These are phyloP conservation scores for Stigmatopora argus DNA, from an alignment of 2,113 vertebrate species.

Conservation along the genomic window DNA sequence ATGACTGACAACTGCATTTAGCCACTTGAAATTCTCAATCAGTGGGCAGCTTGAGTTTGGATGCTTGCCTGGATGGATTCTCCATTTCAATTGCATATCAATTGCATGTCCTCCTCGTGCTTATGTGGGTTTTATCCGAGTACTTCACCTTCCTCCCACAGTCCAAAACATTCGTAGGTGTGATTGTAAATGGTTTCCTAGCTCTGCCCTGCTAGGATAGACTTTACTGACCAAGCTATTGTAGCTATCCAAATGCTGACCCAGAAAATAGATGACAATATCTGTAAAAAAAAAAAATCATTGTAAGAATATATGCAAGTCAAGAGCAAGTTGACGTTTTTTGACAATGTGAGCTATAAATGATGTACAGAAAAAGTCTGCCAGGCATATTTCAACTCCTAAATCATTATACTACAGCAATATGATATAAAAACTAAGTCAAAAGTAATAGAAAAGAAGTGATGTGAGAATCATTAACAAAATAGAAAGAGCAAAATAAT, in stretches of 20 bases:
- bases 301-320: too few relatives aligned
- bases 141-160: neutral
- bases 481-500: too few relatives aligned
- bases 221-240: neutral
- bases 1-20: neutral
- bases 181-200: neutral
- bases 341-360: too few relatives aligned
- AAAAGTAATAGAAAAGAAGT: too few relatives aligned
- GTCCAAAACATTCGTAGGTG: neutral
- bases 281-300: too few relatives aligned
- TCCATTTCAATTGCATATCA: neutral
- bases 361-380: too few relatives aligned
- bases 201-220: neutral
- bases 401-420: too few relatives aligned
- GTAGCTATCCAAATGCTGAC: neutral
- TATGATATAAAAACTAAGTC: too few relatives aligned
- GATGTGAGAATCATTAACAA: too few relatives aligned
- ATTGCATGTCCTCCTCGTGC: neutral
- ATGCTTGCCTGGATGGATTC: neutral
- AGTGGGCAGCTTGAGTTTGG: neutral
- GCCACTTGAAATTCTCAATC: neutral
- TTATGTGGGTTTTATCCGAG: neutral
- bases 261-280: too few relatives aligned
- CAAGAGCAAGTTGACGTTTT: too few relatives aligned
- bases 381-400: too few relatives aligned